Percentiles rank a stretch among this genome's conserved stretches.
phyloP scores from a whole-genome alignment of 1,140 invertebrate species.

The Cherax destructor region DNA sequence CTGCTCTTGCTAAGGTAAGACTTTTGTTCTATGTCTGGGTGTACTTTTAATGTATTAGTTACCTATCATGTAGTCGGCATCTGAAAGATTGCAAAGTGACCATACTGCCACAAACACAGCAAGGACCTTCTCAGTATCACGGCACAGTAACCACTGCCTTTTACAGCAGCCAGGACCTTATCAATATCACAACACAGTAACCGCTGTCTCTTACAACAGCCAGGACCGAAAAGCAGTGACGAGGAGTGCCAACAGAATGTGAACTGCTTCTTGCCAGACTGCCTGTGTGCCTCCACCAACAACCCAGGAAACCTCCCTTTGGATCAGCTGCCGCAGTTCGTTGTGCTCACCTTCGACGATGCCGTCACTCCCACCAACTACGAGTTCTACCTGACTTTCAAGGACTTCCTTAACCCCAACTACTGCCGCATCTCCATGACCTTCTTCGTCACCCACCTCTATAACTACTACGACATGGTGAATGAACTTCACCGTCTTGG shows the following conservation, averaged over 20 bases:
- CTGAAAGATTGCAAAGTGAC: no score
- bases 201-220: no score
- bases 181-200: no score
- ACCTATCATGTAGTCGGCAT: no score
- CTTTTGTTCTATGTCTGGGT: no score
- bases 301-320: slow-evolving; percentile 75
- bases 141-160: no score
- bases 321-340: slow-evolving; percentile 86
- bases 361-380: slow-evolving; percentile 98
- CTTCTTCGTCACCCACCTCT: slow-evolving; percentile 96
- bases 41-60: no score
- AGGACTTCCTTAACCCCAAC: slow-evolving; percentile 90
- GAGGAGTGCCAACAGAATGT: background rate
- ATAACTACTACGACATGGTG: slow-evolving; percentile 95
- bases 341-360: slow-evolving; percentile 96
- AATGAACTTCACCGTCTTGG: slow-evolving; percentile 90
- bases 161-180: no score
- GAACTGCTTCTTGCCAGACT: slow-evolving; percentile 90
- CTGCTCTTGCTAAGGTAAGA: no score
- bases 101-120: no score
- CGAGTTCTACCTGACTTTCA: slow-evolving; percentile 94
- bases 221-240: background rate
- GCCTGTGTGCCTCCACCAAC: slow-evolving; percentile 95
- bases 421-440: slow-evolving; percentile 92
- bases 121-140: no score